Evolutionary conservation across 1,140 invertebrate genomes (phyloP).

Genomic region (Triops cancriformis): DNA sequence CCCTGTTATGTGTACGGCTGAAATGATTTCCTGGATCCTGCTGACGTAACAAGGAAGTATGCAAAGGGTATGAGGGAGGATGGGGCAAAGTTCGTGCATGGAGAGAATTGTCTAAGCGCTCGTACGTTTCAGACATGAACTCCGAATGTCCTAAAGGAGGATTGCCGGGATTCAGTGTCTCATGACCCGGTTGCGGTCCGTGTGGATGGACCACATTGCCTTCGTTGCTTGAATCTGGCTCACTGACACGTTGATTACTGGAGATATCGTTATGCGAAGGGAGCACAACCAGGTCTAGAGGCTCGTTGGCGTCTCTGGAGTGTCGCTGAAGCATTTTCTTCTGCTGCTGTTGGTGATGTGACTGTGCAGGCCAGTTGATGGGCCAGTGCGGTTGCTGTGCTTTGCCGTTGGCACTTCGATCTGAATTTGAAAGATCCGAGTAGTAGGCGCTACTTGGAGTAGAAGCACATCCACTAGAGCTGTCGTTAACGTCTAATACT

Average conservation of each 20-base stretch:
- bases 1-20: not conserved
- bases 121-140: not conserved
- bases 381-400: slow-evolving; percentile 7
- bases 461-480: slow-evolving; percentile 26
- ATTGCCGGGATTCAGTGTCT: slow-evolving; percentile 24
- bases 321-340: not conserved
- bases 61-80: slow-evolving; percentile 4
- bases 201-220: slow-evolving; percentile 22
- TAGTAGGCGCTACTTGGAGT: slow-evolving; percentile 34
- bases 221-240: not conserved
- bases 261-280: slow-evolving; percentile 26
- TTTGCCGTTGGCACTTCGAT: slow-evolving; percentile 25
- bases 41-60: not conserved
- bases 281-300: slow-evolving; percentile 16
- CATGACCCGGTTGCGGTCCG: slow-evolving; percentile 22
- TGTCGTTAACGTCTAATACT: slow-evolving; percentile 22
- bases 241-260: slow-evolving; percentile 26
- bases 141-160: slow-evolving; percentile 24
- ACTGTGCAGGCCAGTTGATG: not conserved
- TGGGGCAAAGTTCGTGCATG: slow-evolving; percentile 15
- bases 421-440: slow-evolving; percentile 33
- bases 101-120: slow-evolving; percentile 13
- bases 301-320: not conserved
- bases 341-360: slow-evolving; percentile 3
- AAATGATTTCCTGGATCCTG: not conserved